Evolutionary conservation across 1,140 invertebrate species (phyloP), one percentile per base, ranked within the genome.

Genomic region (Heterodera schachtii): DNA sequence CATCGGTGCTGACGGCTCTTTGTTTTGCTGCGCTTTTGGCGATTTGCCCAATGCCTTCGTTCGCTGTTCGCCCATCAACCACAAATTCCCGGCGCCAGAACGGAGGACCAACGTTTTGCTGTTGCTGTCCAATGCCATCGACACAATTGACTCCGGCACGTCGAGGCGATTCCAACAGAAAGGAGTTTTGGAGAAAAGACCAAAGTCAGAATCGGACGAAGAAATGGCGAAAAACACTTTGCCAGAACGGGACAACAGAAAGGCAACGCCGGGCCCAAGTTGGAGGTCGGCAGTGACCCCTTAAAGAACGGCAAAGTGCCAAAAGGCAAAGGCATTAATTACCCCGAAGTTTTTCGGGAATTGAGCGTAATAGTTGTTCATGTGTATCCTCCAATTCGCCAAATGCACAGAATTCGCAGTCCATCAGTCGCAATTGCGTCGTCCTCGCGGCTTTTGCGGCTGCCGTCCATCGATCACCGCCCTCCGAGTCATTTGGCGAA

Each of bases 221-320:
- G 84, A 82, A 41, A 88, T 88, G 57, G 85, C 85, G 79, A 89
- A 90, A 74, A 79, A 90, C 19, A 89, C 86, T 82, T 89, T 87
- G 52, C 87, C 87, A 31, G 60, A 82, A 44, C 87, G 76, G 2
- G 87, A 83, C 78, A 90, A 80, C 52, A 89, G 57, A 81, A 89
- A 86, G 8, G 86, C 87, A 7, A 90, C 73, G 13, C 86, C 85
- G 31, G 75, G 49, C 9, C 86, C 80, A 43, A 87, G 46, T 69
- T 90, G 88, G 3, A 89, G 77, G 66, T 89, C 87, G 19, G 83
- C 82, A 9, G 84, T 80, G 74, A 67, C 79, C 46, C 41, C 73
- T 79, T 66, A 13, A 57, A n/a, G 49, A 66, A 82, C 78, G 67
- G 52, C 8, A 16, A 31, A n/a, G 16, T 9, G 0, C 1, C 11